phyloP scores from a whole-genome alignment of 2,797 vertebrate genomes.

The Chloroceryle amazona region DNA sequence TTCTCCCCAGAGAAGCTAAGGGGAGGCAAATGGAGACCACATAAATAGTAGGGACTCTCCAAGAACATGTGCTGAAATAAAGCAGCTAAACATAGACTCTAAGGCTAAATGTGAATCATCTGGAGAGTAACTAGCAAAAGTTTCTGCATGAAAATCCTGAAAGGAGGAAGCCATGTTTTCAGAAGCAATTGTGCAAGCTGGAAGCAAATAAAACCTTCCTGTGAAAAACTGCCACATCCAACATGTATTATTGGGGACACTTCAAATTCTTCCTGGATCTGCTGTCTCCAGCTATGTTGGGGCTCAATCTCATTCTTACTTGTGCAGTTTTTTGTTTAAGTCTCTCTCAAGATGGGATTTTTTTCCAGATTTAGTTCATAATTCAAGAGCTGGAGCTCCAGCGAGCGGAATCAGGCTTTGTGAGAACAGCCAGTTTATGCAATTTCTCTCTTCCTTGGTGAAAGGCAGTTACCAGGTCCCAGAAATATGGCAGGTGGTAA shows the following conservation, averaged over 20 bases:
- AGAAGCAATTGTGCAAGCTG: not conserved
- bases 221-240: not conserved
- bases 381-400: not conserved
- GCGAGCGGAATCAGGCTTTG: not conserved
- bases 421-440: not conserved
- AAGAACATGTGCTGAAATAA: conserved; percentile 38
- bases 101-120: conserved; percentile 38
- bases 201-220: not conserved
- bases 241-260: not conserved
- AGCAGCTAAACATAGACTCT: conserved; percentile 46
- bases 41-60: conserved; percentile 24
- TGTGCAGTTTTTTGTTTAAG: not conserved
- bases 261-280: not conserved
- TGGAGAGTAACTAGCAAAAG: conserved; percentile 19
- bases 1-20: conserved; percentile 20
- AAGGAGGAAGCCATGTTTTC: not conserved
- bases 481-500: not conserved
- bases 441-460: not conserved
- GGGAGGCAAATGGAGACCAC: not conserved
- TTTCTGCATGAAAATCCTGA: conserved; percentile 14
- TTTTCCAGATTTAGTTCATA: not conserved
- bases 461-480: not conserved
- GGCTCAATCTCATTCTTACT: not conserved
- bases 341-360: not conserved
- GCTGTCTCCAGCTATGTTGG: not conserved